Conservation (phyloP, 1,140 invertebrate genomes). For the Drosophila ogumai region DNA sequence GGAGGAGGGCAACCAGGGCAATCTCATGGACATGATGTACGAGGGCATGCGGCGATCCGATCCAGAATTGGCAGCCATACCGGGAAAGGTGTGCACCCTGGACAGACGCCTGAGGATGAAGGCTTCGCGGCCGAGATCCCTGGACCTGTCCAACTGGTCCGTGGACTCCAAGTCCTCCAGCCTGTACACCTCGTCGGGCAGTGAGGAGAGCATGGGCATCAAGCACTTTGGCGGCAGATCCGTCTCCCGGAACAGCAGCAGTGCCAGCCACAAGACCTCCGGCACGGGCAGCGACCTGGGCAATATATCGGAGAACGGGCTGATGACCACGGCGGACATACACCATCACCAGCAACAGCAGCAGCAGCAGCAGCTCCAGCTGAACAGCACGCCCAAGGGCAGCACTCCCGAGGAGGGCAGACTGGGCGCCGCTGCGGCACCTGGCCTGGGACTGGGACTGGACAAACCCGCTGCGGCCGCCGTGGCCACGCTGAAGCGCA, state of each 20-base stretch:
- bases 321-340: constrained; percentile 74
- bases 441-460: constrained; percentile 8
- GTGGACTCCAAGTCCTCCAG: constrained; percentile 94
- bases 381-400: constrained; percentile 38
- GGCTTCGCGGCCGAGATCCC: constrained; percentile 90
- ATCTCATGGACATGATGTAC: constrained; percentile 88
- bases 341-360: constrained; percentile 65
- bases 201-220: constrained; percentile 91
- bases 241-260: constrained; percentile 90
- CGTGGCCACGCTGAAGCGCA: constrained; percentile 77
- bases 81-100: constrained; percentile 91
- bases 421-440: constrained; percentile 20
- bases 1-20: constrained; percentile 89
- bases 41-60: constrained; percentile 91
- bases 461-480: constrained; percentile 66
- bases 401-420: constrained; percentile 51
- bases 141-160: constrained; percentile 95
- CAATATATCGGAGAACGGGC: constrained; percentile 84
- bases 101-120: constrained; percentile 92
- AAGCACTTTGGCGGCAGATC: constrained; percentile 86
- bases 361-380: constrained; percentile 61
- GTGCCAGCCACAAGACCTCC: constrained; percentile 87
- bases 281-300: constrained; percentile 85
- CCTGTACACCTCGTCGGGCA: constrained; percentile 91
- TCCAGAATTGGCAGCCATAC: constrained; percentile 92